Percentiles rank a stretch among this genome's conserved stretches.
phyloP scores from a whole-genome alignment of 2,113 vertebrate species.

The Oenanthe oenanthe region DNA sequence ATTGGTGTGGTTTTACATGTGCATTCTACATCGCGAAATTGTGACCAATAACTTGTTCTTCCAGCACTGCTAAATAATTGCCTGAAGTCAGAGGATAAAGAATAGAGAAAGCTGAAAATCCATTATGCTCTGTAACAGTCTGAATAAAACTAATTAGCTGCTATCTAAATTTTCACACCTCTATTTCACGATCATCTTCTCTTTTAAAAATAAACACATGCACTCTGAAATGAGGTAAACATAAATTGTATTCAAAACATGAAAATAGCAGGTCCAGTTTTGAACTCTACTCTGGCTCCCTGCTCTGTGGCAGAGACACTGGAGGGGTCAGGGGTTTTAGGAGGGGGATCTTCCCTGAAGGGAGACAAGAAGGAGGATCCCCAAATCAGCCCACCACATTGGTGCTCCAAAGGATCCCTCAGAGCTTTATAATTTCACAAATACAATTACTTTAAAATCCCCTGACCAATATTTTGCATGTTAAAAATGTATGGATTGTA shows the following conservation, averaged over 20 bases:
- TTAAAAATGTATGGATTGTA: neutral
- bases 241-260: slow-evolving; percentile 23
- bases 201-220: slow-evolving; percentile 50
- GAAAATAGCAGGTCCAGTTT: neutral
- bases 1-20: slow-evolving; percentile 56
- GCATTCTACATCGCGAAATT: slow-evolving; percentile 58
- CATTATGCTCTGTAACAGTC: slow-evolving; percentile 72
- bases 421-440: neutral
- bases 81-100: slow-evolving; percentile 72
- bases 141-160: slow-evolving; percentile 79
- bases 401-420: neutral
- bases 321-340: rapidly evolving
- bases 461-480: neutral
- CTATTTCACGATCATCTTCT: slow-evolving; percentile 69
- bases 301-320: neutral
- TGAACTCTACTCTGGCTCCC: neutral
- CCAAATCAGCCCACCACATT: rapidly evolving
- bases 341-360: neutral
- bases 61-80: slow-evolving; percentile 67
- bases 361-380: neutral
- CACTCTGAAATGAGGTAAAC: neutral
- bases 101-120: slow-evolving; percentile 71
- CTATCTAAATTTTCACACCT: slow-evolving; percentile 79
- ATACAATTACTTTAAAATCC: neutral
- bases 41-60: slow-evolving; percentile 72